Base-by-base conservation (phyloP, 2,797 vertebrate genomes). In the Enteromius viviparus region DNA sequence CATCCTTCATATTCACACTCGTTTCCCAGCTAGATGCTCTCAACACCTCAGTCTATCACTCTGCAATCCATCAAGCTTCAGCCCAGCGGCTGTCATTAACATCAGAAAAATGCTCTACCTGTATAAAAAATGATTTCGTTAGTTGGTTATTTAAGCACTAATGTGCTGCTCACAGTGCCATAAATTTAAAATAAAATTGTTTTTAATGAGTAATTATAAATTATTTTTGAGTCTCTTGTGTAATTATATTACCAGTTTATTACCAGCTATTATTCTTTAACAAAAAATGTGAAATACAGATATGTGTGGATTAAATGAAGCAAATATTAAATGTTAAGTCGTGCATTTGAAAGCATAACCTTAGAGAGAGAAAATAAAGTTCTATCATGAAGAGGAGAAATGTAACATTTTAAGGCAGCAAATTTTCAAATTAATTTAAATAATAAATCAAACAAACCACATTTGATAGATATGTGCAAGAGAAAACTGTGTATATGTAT, bases 31-130 rank as follows among this genome's bases (percentile, higher is more conserved):
- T 51, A 12, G 32, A 74, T 26, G 21, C 26, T 81, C 69, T 37
- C 71, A 66, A 74, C 68, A n/a, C 91, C 82, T 49, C 88, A 89
- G 7, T 91, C 85, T 29, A 21, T 8, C 14, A 42, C 87, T 85
- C 81, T 72, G 1, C 26, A n/a, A 64, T 78, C 81, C 4, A 7
- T 81, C 11, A 40, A 10, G 19, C 26, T 72, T 4, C 47, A 34
- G 10, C 10, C 6, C 29, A 55, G 21, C 7, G 11, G 4, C 23
- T 71, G 26, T 26, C 49, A 37, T 53, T n/a, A n/a, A 34, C 49
- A 12, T 74, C 29, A 55, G 2, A 14, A 32, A 21, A 40, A 40
- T 53, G 19, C 21, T 0, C 32, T 34, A 34, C 32, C 32, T 34
- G 32, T 4, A 34, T 34, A 34, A 34, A 34, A 4, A 34, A 34